Conservation (phyloP, 2,888 invertebrate genomes). For the Leptopilina drosophilae region DNA sequence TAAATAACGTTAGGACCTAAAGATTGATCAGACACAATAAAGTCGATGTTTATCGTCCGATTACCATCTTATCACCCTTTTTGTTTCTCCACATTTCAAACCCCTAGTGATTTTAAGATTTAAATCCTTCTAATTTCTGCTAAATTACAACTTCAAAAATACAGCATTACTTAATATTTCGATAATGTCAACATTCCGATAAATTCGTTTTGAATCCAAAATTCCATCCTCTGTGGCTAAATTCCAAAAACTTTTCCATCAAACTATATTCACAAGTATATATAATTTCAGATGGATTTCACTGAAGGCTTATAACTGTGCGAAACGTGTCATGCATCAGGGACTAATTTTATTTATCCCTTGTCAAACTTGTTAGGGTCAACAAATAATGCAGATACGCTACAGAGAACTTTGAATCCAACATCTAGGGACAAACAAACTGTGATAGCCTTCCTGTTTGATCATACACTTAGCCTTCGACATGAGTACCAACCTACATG, state of each 20-base stretch:
- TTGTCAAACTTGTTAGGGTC: neutral
- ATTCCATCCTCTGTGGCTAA: too few relatives aligned
- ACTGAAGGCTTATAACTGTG: neutral
- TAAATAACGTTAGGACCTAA: too few relatives aligned
- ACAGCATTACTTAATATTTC: too few relatives aligned
- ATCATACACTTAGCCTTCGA: conserved; percentile 35
- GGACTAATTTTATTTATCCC: conserved; percentile 6
- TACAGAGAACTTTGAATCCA: conserved; percentile 20
- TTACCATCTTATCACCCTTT: too few relatives aligned
- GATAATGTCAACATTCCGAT: too few relatives aligned
- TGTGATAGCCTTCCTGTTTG: conserved; percentile 38
- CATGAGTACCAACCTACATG: conserved; percentile 23
- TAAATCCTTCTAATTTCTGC: too few relatives aligned
- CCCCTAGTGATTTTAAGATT: too few relatives aligned
- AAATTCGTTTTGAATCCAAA: too few relatives aligned
- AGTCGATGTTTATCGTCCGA: too few relatives aligned
- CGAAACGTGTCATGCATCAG: neutral
- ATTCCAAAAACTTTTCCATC: neutral
- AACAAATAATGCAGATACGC: conserved; percentile 32
- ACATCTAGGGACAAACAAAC: conserved; percentile 25
- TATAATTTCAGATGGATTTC: neutral
- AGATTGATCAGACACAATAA: too few relatives aligned
- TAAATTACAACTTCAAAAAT: too few relatives aligned
- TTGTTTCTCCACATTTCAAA: too few relatives aligned
- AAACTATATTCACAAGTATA: neutral